Base-by-base conservation (phyloP, 2,888 invertebrate genomes). In the Drosophila pseudotakahashii region DNA sequence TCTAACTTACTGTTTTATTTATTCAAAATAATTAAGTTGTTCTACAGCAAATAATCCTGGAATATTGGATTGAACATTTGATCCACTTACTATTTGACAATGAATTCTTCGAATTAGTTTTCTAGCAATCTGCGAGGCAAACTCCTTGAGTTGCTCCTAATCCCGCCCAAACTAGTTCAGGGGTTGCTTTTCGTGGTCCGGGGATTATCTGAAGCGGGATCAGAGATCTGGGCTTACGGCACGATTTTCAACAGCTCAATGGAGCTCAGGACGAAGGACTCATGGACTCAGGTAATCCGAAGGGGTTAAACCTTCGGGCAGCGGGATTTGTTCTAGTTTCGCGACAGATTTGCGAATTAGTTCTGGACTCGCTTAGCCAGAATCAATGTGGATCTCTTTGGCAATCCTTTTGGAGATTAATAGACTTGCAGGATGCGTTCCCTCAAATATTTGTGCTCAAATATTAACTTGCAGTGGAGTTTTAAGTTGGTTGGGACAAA, bases 201-300 rank as follows among this genome's bases (percentile, higher is more conserved):
- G 59, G 80, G 80, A 81, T 81, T 81, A 81, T 74, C 69, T 47
- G 57, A 68, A 39, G 34, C 60, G 58, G 58, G 72, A 79, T 79
- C 48, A 19, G 48, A 34, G 34, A 34, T 50, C 59, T 76, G 47
- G 64, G 74, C 78, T 68, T 73, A 66, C 52, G 64, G 63, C 37
- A 52, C 63, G 84, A 79, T 81, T 79, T 81, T 72, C 81, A 58
- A 77, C 82, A 82, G 78, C 80, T 85, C 78, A 85, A 82, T 82
- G 82, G 82, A 75, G 82, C 82, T 85, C 76, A 82, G 79, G 47
- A 47, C 14, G 14, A 30, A 26, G 45, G 7, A 44, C 63, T 70
- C 60, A 11, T 23, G 32, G 7, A 30, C 50, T 64, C 82, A 82
- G 82, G 82, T 85, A 85, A 82, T 82, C 85, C 69, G 60, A 79